A percentile compares a stretch with the other conserved stretches of the same genome.
phyloP scores from a whole-genome alignment of 2,113 vertebrate genomes.

The Butastur rufipennis region DNA sequence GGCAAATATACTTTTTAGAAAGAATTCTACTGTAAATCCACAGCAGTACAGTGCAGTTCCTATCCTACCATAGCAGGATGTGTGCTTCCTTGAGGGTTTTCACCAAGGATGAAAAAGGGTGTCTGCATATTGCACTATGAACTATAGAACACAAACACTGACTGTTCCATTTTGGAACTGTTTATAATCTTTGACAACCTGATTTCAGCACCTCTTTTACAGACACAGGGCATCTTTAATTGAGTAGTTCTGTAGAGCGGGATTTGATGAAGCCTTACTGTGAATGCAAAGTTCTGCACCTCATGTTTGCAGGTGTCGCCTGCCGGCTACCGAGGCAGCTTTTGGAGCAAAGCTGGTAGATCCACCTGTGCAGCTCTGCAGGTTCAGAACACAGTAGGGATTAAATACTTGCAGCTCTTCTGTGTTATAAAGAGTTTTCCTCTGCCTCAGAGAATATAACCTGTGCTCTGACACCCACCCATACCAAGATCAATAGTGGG shows the following conservation, averaged over 20 bases:
- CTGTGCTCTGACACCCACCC: not conserved
- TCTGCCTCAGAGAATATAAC: not conserved
- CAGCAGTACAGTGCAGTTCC: not conserved
- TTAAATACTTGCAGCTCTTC: not conserved
- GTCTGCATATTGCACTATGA: not conserved
- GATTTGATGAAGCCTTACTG: not conserved
- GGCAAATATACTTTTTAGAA: not conserved
- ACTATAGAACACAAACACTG: not conserved
- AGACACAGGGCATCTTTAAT: not conserved
- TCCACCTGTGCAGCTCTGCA: not conserved
- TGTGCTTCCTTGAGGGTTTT: not conserved
- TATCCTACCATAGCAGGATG: not conserved
- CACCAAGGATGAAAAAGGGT: not conserved
- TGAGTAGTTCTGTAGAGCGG: not conserved
- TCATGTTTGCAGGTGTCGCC: not conserved
- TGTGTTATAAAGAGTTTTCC: not conserved
- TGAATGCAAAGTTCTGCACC: not conserved
- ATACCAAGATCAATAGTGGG: not conserved
- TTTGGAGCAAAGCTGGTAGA: not conserved
- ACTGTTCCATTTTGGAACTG: not conserved
- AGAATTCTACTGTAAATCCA: not conserved
- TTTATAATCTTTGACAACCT: not conserved
- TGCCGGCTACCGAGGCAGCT: rapidly evolving
- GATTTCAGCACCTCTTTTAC: not conserved
- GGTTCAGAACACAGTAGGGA: not conserved